Conservation (phyloP, 1,140 invertebrate genomes). For the Macrotrachela quadricornifera region DNA sequence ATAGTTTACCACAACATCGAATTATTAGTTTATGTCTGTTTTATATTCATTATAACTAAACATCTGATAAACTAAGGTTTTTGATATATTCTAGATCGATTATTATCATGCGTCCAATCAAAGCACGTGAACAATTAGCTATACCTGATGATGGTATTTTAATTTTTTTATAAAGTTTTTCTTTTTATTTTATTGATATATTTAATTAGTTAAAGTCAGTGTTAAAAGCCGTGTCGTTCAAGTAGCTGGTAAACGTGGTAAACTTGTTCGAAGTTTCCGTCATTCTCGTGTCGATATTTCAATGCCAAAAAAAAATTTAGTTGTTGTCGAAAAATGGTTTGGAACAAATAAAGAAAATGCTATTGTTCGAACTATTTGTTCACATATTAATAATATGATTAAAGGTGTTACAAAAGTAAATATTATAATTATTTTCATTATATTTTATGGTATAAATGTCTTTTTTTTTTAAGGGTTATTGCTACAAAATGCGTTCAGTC, state of each 20-base stretch:
- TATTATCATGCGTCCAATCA: too few relatives aligned
- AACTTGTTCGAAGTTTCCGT: slow-evolving; percentile 67
- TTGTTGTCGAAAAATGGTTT: slow-evolving; percentile 97
- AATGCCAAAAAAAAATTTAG: slow-evolving; percentile 27
- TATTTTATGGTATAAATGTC: not conserved
- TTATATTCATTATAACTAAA: too few relatives aligned
- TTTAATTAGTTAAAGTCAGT: slow-evolving; percentile 44
- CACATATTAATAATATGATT: slow-evolving; percentile 97
- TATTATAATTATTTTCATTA: not conserved
- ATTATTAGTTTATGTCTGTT: too few relatives aligned
- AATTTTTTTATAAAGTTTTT: too few relatives aligned
- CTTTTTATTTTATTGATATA: too few relatives aligned
- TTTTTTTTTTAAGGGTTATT: slow-evolving; percentile 48
- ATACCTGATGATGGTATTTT: too few relatives aligned
- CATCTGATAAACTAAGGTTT: too few relatives aligned
- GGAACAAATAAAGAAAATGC: slow-evolving; percentile 91
- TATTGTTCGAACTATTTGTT: slow-evolving; percentile 86
- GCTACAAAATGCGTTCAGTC: slow-evolving; percentile 97
- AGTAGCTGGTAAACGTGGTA: slow-evolving; percentile 75
- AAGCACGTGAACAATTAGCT: too few relatives aligned
- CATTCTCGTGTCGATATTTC: slow-evolving; percentile 79
- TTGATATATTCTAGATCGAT: too few relatives aligned
- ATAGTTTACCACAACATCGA: too few relatives aligned
- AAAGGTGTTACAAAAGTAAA: slow-evolving; percentile 58
- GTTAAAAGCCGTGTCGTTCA: slow-evolving; percentile 75